Percentiles rank a stretch among this genome's conserved stretches.
These are phyloP conservation scores for Sebastiscus albofasciatus DNA, from an alignment of 2,797 vertebrate species.

Conservation along the genomic window DNA sequence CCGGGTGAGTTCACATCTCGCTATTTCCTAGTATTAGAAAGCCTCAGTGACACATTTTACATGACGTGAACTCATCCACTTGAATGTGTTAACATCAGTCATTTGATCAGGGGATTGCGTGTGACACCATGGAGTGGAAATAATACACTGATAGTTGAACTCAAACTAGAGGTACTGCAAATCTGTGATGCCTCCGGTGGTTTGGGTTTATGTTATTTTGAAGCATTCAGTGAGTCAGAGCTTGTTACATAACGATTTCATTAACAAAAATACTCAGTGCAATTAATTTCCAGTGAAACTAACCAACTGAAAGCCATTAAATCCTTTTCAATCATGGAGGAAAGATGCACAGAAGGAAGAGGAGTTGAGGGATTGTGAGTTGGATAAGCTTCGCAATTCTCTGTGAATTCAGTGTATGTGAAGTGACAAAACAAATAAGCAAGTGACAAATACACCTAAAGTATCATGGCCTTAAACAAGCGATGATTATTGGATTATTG, in stretches of 20 bases:
- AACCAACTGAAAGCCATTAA: not conserved
- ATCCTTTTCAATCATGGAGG: not conserved
- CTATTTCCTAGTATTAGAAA: not conserved
- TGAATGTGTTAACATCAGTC: not conserved
- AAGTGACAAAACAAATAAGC: conserved; percentile 19
- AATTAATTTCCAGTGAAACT: conserved; percentile 7
- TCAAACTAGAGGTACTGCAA: not conserved
- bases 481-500: conserved; percentile 14
- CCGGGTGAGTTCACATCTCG: conserved; percentile 86
- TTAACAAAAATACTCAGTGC: not conserved
- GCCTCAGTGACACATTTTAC: not conserved
- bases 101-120: not conserved
- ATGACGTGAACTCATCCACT: not conserved
- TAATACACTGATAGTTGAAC: not conserved
- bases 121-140: not conserved
- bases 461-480: not conserved
- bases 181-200: not conserved
- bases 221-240: not conserved
- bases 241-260: not conserved
- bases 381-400: not conserved
- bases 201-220: not conserved
- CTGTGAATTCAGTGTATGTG: not conserved
- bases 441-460: not conserved
- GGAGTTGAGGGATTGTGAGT: not conserved
- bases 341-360: conserved; percentile 1